Percentiles rank a stretch among this genome's conserved stretches.
phyloP scores from a whole-genome alignment of 2,113 vertebrate species.

The Uropsilus gracilis region DNA sequence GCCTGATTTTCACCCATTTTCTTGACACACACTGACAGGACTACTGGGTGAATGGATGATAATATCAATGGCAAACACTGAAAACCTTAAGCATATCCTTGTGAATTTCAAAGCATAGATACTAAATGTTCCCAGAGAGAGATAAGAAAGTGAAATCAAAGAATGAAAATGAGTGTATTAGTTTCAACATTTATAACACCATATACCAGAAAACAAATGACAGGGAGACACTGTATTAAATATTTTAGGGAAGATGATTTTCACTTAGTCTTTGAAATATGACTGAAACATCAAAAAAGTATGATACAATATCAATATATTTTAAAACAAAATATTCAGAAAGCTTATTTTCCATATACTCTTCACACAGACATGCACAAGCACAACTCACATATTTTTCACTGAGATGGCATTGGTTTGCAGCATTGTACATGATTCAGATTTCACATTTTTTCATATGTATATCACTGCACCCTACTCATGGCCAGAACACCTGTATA shows the following conservation, averaged over 20 bases:
- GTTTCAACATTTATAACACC: not conserved
- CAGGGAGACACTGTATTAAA: not conserved
- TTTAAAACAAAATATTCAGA: not conserved
- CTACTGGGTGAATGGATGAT: not conserved
- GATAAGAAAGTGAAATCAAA: not conserved
- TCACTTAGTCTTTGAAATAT: not conserved
- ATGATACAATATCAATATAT: not conserved
- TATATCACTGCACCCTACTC: too few species aligned
- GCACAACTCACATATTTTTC: too few species aligned
- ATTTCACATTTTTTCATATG: too few species aligned
- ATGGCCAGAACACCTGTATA: not conserved
- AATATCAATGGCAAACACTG: not conserved
- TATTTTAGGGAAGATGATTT: not conserved
- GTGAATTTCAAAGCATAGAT: not conserved
- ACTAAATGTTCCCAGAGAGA: not conserved
- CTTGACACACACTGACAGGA: not conserved
- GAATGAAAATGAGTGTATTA: not conserved
- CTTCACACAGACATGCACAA: too few species aligned
- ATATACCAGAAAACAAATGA: not conserved
- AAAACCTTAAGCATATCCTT: not conserved
- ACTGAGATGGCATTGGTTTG: too few species aligned
- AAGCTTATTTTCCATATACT: not conserved
- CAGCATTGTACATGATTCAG: too few species aligned
- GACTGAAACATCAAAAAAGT: not conserved
- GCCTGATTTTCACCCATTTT: too few species aligned